phyloP scores from a whole-genome alignment of 2,113 vertebrate genomes.

The Malurus elegans region DNA sequence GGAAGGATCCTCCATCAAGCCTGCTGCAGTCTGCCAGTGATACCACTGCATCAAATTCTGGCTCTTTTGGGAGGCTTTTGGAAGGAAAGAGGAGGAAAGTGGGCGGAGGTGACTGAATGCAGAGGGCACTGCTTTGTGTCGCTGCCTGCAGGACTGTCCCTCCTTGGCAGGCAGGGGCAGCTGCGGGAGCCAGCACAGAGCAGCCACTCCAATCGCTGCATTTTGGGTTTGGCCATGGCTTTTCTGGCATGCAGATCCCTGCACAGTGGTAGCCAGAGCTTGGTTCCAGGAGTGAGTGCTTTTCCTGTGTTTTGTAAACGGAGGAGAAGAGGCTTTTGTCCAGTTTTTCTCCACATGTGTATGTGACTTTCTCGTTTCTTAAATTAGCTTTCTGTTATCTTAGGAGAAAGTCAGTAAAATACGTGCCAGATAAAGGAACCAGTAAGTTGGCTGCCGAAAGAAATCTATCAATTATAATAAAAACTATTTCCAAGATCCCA shows the following conservation, averaged over 20 bases:
- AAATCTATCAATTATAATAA: neutral
- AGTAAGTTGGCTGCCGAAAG: neutral
- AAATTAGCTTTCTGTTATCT: neutral
- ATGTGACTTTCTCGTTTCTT: neutral
- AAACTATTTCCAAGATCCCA: neutral
- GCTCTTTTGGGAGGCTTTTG: neutral
- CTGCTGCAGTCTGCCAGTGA: neutral
- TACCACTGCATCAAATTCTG: neutral
- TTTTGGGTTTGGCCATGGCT: neutral
- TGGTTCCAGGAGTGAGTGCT: conserved; percentile 37
- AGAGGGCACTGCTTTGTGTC: neutral
- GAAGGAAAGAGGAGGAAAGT: neutral
- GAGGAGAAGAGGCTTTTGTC: neutral
- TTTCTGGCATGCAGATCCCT: neutral
- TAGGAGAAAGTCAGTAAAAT: neutral
- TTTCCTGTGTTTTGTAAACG: neutral
- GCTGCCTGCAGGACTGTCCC: neutral
- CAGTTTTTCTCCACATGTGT: neutral
- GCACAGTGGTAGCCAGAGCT: conserved; percentile 40
- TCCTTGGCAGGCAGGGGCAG: neutral
- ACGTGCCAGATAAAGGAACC: neutral
- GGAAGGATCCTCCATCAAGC: neutral
- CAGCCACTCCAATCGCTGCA: neutral
- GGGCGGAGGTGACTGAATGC: neutral
- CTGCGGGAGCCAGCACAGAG: conserved; percentile 4